Evolutionary conservation across 2,888 invertebrate species (phyloP), one percentile per base, ranked within the genome.

Genomic region (Torymus auratus): DNA sequence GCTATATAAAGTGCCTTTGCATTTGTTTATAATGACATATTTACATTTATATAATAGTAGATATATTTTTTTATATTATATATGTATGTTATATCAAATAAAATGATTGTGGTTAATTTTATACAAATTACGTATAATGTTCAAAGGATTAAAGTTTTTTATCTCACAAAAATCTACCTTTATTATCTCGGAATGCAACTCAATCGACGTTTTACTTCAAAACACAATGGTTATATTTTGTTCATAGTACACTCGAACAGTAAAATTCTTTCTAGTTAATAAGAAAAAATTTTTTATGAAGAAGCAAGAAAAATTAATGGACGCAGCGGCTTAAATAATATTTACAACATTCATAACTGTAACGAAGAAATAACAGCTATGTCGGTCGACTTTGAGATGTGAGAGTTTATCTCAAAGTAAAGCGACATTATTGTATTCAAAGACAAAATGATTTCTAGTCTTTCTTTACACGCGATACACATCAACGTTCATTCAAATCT

Each of bases 321-420:
- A 78, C 41, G 61, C 41, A 72, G 56, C 56, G 11, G 67, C 71
- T 83, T 76, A 81, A 80, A 84, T 81, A 82, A 84, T 84, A 84
- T 84, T 83, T 84, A 84, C 84, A 84, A 82, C 73, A 80, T 62
- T 80, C 65, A 71, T 56, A 79, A 75, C 62, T 64, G 71, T 71
- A 83, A 77, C 64, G 61, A 77, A 14, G 41, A 83, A 53, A 70
- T 76, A 82, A 79, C 68, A 79, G 72, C 67, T 20, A 13, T 60
- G 68, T 83, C 58, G 80, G 64, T 83, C 70, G 67, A 68, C 73
- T 61, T 71, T 80, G 56, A 83, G 76, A 84, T 67, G 41, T 64
- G 80, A 70, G 77, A 84, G 77, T 67, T 2, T 55, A 53, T 83
- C 80, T 84, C 78, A 65, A 76, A 79, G 75, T 76, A 41, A 81